A percentile compares a stretch with the other conserved stretches of the same genome.
Conservation (phyloP, 2,113 vertebrate species). For the Chascanopsetta lugubris region DNA sequence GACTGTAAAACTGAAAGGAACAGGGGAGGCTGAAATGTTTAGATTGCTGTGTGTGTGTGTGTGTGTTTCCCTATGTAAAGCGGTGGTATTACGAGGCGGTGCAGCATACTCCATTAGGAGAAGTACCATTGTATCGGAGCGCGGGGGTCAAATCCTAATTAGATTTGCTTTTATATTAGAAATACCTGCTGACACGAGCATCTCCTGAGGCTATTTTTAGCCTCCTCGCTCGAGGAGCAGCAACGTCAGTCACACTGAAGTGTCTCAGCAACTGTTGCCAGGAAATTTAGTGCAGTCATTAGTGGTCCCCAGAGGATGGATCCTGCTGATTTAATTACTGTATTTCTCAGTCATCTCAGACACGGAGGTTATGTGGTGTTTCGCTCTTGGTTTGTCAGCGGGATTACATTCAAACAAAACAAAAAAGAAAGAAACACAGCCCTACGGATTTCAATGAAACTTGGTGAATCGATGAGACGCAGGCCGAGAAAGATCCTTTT, state of each 20-base stretch:
- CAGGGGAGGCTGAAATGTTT: background rate
- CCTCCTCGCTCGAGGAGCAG: background rate
- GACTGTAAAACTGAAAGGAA: background rate
- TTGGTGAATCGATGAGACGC: no score
- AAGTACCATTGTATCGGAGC: conserved; percentile 40
- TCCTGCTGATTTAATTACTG: background rate
- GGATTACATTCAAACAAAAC: no score
- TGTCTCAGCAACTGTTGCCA: background rate
- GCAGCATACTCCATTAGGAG: conserved; percentile 40
- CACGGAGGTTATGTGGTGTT: background rate
- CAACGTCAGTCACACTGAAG: background rate
- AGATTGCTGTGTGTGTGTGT: background rate
- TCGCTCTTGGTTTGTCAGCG: no score
- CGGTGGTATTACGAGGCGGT: conserved; percentile 8
- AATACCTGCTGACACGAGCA: conserved; percentile 40
- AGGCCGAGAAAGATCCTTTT: no score
- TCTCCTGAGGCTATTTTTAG: conserved; percentile 25
- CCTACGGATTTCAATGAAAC: background rate
- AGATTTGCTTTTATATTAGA: conserved; percentile 34
- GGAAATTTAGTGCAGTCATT: background rate
- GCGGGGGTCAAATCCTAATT: conserved; percentile 48
- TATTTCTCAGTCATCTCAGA: background rate
- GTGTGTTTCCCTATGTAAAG: background rate
- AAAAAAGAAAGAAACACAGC: background rate
- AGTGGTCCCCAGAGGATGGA: background rate